Percentiles rank a stretch among this genome's conserved stretches.
Conservation (phyloP, 2,888 invertebrate species). For the Spisula subtruncata region DNA sequence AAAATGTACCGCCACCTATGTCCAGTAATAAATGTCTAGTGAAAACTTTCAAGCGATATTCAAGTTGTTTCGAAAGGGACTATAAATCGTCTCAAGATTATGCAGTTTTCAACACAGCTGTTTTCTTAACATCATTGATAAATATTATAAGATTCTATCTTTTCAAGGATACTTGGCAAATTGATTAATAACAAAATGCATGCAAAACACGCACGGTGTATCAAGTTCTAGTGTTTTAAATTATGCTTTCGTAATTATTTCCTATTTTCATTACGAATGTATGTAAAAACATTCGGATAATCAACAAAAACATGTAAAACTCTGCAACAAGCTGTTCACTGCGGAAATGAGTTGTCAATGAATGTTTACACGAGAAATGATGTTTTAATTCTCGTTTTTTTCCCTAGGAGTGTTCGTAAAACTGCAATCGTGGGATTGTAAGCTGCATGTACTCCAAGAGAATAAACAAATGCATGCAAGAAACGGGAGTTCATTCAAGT, state of each 20-base stretch:
- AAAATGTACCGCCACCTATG: no score
- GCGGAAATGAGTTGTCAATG: slow-evolving; percentile 29
- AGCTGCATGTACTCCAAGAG: not conserved
- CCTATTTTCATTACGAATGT: not conserved
- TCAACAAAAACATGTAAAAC: not conserved
- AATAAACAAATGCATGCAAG: slow-evolving; percentile 2
- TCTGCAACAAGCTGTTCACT: not conserved
- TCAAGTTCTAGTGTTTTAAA: not conserved
- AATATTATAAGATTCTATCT: no score
- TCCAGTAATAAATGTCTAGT: no score
- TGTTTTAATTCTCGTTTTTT: slow-evolving; percentile 21
- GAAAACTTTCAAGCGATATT: no score
- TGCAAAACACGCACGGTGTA: not conserved
- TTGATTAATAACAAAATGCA: slow-evolving; percentile 9
- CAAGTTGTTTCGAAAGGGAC: no score
- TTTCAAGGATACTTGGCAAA: no score
- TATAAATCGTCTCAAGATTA: no score
- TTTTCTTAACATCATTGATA: no score
- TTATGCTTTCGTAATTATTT: not conserved
- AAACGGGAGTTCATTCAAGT: not conserved
- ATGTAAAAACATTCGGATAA: not conserved
- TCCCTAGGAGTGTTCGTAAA: not conserved
- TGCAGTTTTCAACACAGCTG: no score
- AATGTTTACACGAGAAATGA: slow-evolving; percentile 3
- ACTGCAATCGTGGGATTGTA: not conserved